Base-by-base conservation (phyloP, 2,797 vertebrate species). In the Labeo calbasu region DNA sequence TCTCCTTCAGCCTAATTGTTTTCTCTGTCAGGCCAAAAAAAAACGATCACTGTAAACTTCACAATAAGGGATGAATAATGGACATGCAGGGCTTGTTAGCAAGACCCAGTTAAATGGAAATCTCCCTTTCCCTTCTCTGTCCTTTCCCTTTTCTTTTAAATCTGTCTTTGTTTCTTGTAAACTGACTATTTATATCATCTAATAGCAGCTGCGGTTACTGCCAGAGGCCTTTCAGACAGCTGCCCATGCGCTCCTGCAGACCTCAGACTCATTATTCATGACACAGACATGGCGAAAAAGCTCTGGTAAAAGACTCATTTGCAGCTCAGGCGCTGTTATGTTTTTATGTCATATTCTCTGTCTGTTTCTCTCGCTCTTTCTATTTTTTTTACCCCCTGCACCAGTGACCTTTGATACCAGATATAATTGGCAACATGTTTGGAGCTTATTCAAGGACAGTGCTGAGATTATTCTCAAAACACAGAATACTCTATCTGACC, bases 361-460 rank as follows among this genome's bases (percentile, higher is more conserved):
- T 79, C 43, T 63, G 36, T 32, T 55, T 25, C 17, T 51, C 28
- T 36, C 17, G 15, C 9, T 36, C 19, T 10, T 6, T 66, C 48
- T 36, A 9, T 79, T 36, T 40, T 40, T 68, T 46, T 65, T 28
- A 32, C 28, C 46, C 14, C 12, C 5, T 68, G 25, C 28, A 21
- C 15, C 72, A 46, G 48, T 83, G 61, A 83, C 81, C 72, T 77
- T 65, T 82, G 69, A 82, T 75, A 77, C 32, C 15, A 68, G 50
- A 77, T 76, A 66, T 82, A 75, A 66, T 76, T 81, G 68, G 68
- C 32, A 66, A 25, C 59, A 68, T 68, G 50, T 75, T 76, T 83
- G 61, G 59, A 76, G 46, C 59, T 76, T 15, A 43, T 83, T 83
- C 71, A 68, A 77, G 48, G 61, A 83, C 72, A 28, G 61, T 28